Percentiles rank a stretch among this genome's conserved stretches.
phyloP scores from a whole-genome alignment of 2,888 invertebrate species.

The Cylindroiulus punctatus region DNA sequence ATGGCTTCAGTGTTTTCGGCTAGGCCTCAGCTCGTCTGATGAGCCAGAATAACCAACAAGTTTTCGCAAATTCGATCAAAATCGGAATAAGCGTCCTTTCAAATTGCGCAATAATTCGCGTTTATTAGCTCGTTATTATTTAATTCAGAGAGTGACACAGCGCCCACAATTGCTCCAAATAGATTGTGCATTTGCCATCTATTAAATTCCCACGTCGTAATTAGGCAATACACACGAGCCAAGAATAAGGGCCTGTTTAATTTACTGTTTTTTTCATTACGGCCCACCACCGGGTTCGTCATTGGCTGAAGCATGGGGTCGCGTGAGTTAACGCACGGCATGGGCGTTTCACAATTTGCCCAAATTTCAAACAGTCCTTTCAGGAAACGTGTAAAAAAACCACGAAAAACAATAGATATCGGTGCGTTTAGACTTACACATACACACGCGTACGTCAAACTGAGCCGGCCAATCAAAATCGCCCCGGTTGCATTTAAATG shows the following conservation, averaged over 20 bases:
- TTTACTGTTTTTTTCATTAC: conserved; percentile 8
- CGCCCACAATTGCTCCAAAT: conserved; percentile 26
- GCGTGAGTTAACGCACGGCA: background rate
- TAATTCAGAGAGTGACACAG: background rate
- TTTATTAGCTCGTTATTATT: conserved; percentile 23
- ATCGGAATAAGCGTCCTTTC: background rate
- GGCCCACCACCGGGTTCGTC: background rate
- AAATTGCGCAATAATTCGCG: background rate
- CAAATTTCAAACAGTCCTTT: background rate
- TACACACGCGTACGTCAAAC: background rate
- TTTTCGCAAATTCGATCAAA: background rate
- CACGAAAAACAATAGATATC: background rate
- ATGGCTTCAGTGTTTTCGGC: background rate
- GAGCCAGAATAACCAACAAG: background rate
- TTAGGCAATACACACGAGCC: background rate
- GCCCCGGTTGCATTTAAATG: background rate
- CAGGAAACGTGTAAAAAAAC: background rate
- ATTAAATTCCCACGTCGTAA: conserved; percentile 34
- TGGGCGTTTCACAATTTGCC: background rate
- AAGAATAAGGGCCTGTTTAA: conserved; percentile 2
- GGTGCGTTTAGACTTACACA: background rate
- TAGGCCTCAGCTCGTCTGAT: background rate
- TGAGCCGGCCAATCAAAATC: conserved; percentile 3
- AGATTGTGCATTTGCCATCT: conserved; percentile 9
- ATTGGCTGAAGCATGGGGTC: background rate